Evolutionary conservation across 1,140 invertebrate species (phyloP), one percentile per base, ranked within the genome.

Genomic region (Artemia franciscana): DNA sequence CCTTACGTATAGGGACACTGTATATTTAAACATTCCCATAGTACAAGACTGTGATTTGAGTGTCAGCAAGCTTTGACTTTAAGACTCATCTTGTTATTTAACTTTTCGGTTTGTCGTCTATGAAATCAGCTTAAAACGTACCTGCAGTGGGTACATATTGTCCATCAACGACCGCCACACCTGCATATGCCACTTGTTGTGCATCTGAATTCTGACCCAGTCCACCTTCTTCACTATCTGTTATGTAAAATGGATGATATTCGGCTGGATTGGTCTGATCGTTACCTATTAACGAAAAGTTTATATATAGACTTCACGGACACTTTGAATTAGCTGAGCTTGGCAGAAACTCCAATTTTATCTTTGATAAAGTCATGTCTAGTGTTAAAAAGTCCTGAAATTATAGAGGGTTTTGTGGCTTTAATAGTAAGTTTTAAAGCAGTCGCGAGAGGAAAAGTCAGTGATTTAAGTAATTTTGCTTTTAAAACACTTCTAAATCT

Each of bases 241-340:
- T 92, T 67, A 96, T 91, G 73, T 96, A 96, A 68, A 96, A 83
- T 12, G 91, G 91, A 75, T 96, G 91, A 73, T 90, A 93, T 68
- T 83, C 84, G 60, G 63, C 72, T n/a, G 70, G 71, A 63, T 75
- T 73, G 4, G 71, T 73, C 4, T 70, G 70, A 64, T 81, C 76
- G 63, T 77, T 73, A 4, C 73, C 73, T 74, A 39, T n/a, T 58
- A 25, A 51, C n/a, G n/a, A 23, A 25, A 7, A 5, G 7, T 5
- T 12, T 18, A 27, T 27, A 18, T 51, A 51, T 15, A 51, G 21
- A 18, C 39, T 2, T 51, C 21, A 51, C 39, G 39, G 30, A 7
- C n/a, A 7, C 7, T 39, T 39, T 39, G 7, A 7, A 7, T 39
- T 39, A 39, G n/a, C 7, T 39, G n/a, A 7, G 7, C 7, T n/a